Conservation (phyloP, 2,797 vertebrate genomes). For the Rhinogobio ventralis region DNA sequence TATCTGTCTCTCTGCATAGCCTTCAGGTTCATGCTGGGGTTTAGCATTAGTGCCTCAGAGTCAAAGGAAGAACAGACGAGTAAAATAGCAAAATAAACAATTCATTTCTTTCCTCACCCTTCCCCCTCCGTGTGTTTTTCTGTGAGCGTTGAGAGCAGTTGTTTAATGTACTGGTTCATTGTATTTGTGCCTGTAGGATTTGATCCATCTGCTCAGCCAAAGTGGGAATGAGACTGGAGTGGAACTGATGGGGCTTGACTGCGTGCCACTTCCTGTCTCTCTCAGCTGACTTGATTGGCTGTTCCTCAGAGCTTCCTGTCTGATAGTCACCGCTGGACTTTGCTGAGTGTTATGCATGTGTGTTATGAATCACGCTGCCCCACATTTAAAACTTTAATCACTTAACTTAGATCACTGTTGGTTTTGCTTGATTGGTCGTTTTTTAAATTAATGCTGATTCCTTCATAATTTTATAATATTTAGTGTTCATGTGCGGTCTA, state of each 20-base stretch:
- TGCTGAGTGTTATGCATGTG: constrained; percentile 35
- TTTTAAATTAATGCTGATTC: neutral
- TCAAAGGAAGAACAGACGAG: neutral
- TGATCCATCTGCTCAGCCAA: constrained; percentile 56
- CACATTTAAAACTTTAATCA: constrained; percentile 35
- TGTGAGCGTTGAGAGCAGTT: constrained; percentile 9
- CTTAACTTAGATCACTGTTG: neutral
- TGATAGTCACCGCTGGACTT: constrained; percentile 32
- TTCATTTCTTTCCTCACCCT: neutral
- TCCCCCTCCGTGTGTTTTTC: neutral
- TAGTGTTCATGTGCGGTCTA: neutral
- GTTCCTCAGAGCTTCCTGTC: constrained; percentile 43
- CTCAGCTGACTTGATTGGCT: constrained; percentile 54
- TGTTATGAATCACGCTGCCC: constrained; percentile 36
- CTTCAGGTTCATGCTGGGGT: constrained; percentile 35
- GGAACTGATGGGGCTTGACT: constrained; percentile 59
- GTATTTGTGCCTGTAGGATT: constrained; percentile 55
- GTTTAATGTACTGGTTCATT: constrained; percentile 49
- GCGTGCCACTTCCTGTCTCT: constrained; percentile 51
- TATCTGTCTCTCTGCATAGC: constrained; percentile 42
- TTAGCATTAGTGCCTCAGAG: constrained; percentile 32
- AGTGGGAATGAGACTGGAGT: constrained; percentile 46
- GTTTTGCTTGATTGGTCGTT: constrained; percentile 10
- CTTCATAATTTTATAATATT: neutral
- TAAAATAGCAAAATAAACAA: neutral